Percentiles rank a stretch among this genome's conserved stretches.
These are phyloP conservation scores for Scaptomyza hsui DNA, from an alignment of 1,140 invertebrate species.

Conservation along the genomic window DNA sequence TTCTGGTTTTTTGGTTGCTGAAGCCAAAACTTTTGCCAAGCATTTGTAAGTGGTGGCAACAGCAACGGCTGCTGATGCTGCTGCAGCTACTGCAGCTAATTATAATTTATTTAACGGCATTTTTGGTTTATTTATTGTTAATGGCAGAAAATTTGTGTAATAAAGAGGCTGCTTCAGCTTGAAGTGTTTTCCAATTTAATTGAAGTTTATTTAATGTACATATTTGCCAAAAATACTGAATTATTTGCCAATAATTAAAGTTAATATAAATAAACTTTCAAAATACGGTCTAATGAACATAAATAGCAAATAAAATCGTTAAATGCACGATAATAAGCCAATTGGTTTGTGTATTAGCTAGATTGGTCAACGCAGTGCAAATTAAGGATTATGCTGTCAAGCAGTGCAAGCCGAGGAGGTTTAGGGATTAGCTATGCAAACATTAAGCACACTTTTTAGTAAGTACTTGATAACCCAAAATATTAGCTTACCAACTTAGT, in stretches of 20 bases:
- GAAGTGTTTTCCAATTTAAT: constrained; percentile 20
- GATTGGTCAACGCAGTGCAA: constrained; percentile 7
- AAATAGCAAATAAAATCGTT: neutral
- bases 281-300: too few relatives aligned
- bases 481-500: too few relatives aligned
- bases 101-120: constrained; percentile 56
- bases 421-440: too few relatives aligned
- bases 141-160: constrained; percentile 51
- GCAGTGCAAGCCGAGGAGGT: neutral
- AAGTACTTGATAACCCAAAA: neutral
- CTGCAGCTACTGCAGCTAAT: constrained; percentile 46
- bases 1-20: constrained; percentile 1
- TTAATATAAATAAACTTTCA: constrained; percentile 4
- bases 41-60: constrained; percentile 25
- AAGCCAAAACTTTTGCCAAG: constrained; percentile 46
- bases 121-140: constrained; percentile 62
- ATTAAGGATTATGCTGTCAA: neutral
- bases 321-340: too few relatives aligned
- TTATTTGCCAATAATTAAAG: neutral
- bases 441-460: too few relatives aligned
- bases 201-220: neutral
- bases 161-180: constrained; percentile 43
- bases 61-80: constrained; percentile 8
- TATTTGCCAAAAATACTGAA: neutral
- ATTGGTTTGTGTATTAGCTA: constrained; percentile 17